Evolutionary conservation across 2,797 vertebrate species (phyloP).

Genomic region (Phyllotis vaccarum): DNA sequence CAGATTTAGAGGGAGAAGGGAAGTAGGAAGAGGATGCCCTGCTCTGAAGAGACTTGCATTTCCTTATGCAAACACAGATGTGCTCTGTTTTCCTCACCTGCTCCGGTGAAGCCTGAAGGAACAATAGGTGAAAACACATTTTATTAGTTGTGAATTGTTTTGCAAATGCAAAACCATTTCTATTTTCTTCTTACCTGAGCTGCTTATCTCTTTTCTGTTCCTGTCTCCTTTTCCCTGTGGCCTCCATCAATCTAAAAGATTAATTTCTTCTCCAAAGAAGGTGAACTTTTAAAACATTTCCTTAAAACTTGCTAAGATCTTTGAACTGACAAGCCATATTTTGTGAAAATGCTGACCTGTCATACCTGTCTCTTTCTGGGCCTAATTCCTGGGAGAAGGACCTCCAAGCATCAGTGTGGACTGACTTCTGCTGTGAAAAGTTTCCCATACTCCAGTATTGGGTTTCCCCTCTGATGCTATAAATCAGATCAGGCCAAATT

Average conservation of each 20-base stretch:
- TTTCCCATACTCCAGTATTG: too few species aligned
- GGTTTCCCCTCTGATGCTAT: too few species aligned
- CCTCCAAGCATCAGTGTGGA: not conserved
- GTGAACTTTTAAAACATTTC: constrained; percentile 76
- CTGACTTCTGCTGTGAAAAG: not conserved
- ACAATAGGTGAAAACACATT: not conserved
- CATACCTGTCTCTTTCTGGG: constrained; percentile 51
- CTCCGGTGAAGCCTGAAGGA: constrained; percentile 37
- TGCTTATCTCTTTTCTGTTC: not conserved
- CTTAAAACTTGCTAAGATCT: constrained; percentile 69
- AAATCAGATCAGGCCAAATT: too few species aligned
- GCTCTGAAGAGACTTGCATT: not conserved
- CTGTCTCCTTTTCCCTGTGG: not conserved
- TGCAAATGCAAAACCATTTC: constrained; percentile 17
- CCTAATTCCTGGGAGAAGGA: not conserved
- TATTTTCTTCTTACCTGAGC: constrained; percentile 14
- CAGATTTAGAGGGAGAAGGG: not conserved
- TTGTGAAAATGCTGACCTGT: constrained; percentile 68
- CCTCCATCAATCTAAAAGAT: constrained; percentile 70
- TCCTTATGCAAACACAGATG: constrained; percentile 33
- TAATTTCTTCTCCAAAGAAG: constrained; percentile 71
- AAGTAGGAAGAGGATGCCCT: not conserved
- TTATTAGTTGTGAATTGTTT: constrained; percentile 45
- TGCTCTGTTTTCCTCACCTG: constrained; percentile 37
- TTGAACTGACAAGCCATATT: constrained; percentile 71